A percentile compares a stretch with the other conserved stretches of the same genome.
Conservation (phyloP, 2,888 invertebrate genomes). For the Pilophorus perplexus region DNA sequence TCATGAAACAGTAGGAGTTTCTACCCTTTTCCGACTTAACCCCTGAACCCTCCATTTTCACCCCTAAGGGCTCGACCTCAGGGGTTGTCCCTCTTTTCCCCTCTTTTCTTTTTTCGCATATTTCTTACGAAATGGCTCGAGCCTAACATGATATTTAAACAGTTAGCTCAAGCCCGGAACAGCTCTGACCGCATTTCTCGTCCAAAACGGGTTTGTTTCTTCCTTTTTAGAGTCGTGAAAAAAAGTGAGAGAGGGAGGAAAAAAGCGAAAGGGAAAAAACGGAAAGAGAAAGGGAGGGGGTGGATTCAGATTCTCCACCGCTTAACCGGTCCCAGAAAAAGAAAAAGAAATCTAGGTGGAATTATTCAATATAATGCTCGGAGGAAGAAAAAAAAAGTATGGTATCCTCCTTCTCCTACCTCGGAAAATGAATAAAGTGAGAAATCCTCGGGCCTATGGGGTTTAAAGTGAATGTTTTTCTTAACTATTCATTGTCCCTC, state of each 20-base stretch:
- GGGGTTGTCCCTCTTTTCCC: no score
- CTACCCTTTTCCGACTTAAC: no score
- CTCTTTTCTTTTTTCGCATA: no score
- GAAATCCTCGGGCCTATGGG: neutral
- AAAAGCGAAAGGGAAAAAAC: neutral
- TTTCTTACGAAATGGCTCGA: slow-evolving; percentile 27
- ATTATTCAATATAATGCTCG: slow-evolving; percentile 11
- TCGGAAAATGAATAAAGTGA: slow-evolving; percentile 5
- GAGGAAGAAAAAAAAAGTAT: neutral
- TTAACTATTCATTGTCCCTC: slow-evolving; percentile 3
- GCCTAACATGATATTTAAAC: slow-evolving; percentile 32
- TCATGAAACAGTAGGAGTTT: no score
- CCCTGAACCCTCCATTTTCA: no score
- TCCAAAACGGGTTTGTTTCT: slow-evolving; percentile 1
- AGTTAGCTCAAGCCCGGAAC: slow-evolving; percentile 2
- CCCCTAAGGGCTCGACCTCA: no score
- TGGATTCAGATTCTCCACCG: neutral
- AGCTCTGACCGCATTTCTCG: neutral
- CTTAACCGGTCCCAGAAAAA: neutral
- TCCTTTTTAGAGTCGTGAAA: neutral
- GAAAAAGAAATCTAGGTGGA: slow-evolving; percentile 1
- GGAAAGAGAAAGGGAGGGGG: neutral
- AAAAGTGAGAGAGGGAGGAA: no score
- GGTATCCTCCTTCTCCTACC: neutral
- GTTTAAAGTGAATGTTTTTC: slow-evolving; percentile 7